Evolutionary conservation across 2,113 vertebrate genomes (phyloP).

Genomic region (Anguilla rostrata): DNA sequence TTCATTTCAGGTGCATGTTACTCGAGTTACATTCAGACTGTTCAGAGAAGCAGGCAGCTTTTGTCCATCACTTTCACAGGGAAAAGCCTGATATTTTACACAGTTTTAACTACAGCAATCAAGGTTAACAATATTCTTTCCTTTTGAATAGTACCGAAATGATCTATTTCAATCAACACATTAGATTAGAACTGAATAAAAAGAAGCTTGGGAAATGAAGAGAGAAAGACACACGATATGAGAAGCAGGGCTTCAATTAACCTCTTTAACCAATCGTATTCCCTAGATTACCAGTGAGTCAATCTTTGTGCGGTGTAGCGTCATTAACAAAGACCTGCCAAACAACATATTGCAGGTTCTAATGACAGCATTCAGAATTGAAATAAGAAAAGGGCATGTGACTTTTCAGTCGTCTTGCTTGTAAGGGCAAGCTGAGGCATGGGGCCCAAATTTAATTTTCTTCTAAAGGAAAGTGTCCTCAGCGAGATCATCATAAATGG

Average conservation of each 20-base stretch:
- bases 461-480: not conserved
- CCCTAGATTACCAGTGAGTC: not conserved
- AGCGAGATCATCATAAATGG: not conserved
- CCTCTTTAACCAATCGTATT: not conserved
- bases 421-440: not conserved
- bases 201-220: not conserved
- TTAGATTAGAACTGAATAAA: not conserved
- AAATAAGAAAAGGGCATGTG: not conserved
- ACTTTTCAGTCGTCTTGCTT: not conserved
- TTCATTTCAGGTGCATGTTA: constrained; percentile 30
- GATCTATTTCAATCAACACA: not conserved
- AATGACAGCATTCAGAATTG: not conserved
- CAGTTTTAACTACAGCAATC: not conserved
- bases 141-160: constrained; percentile 4
- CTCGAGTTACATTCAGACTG: not conserved
- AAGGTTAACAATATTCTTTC: constrained; percentile 15
- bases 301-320: not conserved
- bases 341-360: not conserved
- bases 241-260: not conserved
- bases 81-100: not conserved
- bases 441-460: not conserved
- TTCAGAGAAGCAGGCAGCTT: constrained; percentile 19
- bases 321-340: not conserved
- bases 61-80: constrained; percentile 13
- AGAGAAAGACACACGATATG: not conserved